phyloP scores from a whole-genome alignment of 2,113 vertebrate species.

The Caranx ignobilis region DNA sequence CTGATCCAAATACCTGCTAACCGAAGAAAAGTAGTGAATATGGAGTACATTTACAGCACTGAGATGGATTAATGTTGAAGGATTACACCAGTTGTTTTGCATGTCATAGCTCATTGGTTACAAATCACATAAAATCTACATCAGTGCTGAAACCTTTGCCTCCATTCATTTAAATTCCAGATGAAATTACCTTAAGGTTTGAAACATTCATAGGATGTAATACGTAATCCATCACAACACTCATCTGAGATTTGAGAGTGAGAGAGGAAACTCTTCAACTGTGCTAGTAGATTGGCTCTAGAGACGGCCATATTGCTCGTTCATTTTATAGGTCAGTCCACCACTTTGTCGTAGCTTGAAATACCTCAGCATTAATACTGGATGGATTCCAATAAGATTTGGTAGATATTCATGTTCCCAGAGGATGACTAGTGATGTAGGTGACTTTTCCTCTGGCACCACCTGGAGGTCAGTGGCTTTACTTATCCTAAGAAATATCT shows the following conservation, averaged over 20 bases:
- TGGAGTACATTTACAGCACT: neutral
- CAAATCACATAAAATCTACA: slow-evolving; percentile 1
- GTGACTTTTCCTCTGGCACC: slow-evolving; percentile 1
- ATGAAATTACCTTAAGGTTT: neutral
- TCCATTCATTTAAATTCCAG: neutral
- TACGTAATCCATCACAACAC: neutral
- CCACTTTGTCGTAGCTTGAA: neutral
- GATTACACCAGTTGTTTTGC: neutral
- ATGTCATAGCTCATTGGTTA: neutral
- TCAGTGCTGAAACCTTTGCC: neutral
- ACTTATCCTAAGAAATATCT: too few relatives aligned
- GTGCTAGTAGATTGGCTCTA: too few relatives aligned
- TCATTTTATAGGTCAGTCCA: neutral
- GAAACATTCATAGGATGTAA: neutral
- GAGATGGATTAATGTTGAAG: slow-evolving; percentile 11
- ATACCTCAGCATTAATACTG: neutral
- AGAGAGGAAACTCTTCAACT: neutral
- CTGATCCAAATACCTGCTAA: slow-evolving; percentile 91
- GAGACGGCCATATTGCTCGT: neutral
- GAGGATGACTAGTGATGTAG: too few relatives aligned
- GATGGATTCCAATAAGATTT: neutral
- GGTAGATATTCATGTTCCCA: neutral
- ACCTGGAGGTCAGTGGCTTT: neutral
- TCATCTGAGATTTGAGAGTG: neutral
- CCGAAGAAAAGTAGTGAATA: slow-evolving; percentile 1